A percentile compares a stretch with the other conserved stretches of the same genome.
Conservation (phyloP, 1,140 invertebrate species). For the Patella vulgata region DNA sequence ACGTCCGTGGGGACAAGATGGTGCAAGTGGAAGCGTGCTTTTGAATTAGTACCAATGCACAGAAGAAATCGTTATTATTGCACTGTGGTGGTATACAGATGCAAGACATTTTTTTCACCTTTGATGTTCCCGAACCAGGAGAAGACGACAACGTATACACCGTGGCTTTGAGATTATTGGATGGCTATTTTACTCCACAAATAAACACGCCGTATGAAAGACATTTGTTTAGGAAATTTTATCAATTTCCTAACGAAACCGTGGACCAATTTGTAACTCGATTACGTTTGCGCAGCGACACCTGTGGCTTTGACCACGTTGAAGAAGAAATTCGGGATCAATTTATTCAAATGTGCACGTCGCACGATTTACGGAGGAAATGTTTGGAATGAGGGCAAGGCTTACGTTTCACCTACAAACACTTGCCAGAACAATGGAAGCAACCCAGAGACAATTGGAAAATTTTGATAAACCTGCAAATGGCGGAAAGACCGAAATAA, state of each 20-base stretch:
- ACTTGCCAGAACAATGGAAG: not conserved
- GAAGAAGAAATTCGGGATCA: not conserved
- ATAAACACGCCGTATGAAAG: slow-evolving; percentile 14
- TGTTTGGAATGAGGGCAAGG: not conserved
- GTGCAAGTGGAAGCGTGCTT: slow-evolving; percentile 20
- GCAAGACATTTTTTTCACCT: slow-evolving; percentile 33
- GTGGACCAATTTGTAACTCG: slow-evolving; percentile 3
- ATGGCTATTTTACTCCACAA: slow-evolving; percentile 24
- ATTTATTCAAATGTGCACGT: not conserved
- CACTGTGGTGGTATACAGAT: slow-evolving; percentile 27
- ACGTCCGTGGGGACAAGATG: slow-evolving; percentile 11
- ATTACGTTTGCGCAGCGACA: not conserved
- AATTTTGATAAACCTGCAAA: not conserved
- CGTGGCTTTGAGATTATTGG: slow-evolving; percentile 6
- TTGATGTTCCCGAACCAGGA: slow-evolving; percentile 2
- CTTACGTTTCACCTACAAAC: not conserved
- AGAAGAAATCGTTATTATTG: slow-evolving; percentile 32
- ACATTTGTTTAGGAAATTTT: slow-evolving; percentile 1
- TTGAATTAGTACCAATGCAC: slow-evolving; percentile 16
- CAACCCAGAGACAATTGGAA: not conserved
- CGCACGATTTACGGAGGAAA: slow-evolving; percentile 4
- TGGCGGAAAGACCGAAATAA: too few relatives aligned
- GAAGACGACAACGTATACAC: slow-evolving; percentile 23
- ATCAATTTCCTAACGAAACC: slow-evolving; percentile 1
- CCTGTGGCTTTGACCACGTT: slow-evolving; percentile 9